phyloP scores from a whole-genome alignment of 2,113 vertebrate genomes.

The Callospermophilus lateralis region DNA sequence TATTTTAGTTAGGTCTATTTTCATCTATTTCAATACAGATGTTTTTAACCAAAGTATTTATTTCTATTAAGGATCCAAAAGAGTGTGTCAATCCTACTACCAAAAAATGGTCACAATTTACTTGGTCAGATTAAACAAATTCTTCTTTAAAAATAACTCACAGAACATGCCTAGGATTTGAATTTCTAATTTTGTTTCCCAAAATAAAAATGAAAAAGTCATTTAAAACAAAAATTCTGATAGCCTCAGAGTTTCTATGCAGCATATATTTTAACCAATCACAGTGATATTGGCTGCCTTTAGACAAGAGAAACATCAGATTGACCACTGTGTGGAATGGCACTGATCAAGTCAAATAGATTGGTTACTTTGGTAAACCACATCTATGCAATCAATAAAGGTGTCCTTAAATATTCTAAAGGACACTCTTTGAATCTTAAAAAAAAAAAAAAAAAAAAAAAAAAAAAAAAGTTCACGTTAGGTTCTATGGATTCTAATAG shows the following conservation, averaged over 20 bases:
- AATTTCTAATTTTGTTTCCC: conserved; percentile 32
- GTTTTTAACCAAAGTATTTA: conserved; percentile 24
- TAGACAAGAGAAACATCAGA: not conserved
- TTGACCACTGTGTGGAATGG: not conserved
- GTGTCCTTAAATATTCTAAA: not conserved
- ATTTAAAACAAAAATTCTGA: not conserved
- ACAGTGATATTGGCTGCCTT: not conserved
- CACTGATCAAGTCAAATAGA: not conserved
- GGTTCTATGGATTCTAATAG: not conserved
- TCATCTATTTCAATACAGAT: conserved; percentile 44
- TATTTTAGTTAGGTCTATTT: conserved; percentile 28
- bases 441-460: conserved; percentile 53
- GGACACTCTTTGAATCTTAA: not conserved
- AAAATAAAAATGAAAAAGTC: conserved; percentile 17
- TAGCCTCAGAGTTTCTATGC: not conserved
- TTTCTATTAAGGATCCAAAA: conserved; percentile 27
- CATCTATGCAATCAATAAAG: not conserved
- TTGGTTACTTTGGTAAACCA: not conserved
- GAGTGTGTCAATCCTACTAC: not conserved
- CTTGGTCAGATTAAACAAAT: conserved; percentile 57
- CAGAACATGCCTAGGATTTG: conserved; percentile 7
- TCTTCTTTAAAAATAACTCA: conserved; percentile 15
- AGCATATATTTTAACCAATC: not conserved
- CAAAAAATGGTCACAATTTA: conserved; percentile 41
- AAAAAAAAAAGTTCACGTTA: not conserved